Evolutionary conservation across 1,140 invertebrate genomes (phyloP).

Genomic region (Brachionus calyciflorus): DNA sequence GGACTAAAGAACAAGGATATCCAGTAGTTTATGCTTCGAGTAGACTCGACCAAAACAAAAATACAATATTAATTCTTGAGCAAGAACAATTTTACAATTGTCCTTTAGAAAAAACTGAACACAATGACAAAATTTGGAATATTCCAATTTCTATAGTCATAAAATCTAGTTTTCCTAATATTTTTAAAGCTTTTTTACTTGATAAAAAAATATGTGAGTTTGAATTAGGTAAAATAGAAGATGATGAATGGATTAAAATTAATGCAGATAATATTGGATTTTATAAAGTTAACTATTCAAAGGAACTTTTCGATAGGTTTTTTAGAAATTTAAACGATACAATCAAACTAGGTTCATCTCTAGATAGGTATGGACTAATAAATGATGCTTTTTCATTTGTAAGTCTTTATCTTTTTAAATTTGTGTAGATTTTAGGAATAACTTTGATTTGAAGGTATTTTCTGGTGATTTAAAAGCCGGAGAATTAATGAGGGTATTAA

Average conservation of each 20-base stretch:
- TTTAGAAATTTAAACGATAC: not conserved
- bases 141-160: conserved; percentile 66
- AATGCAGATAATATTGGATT: conserved; percentile 36
- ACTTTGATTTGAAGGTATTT: not conserved
- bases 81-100: conserved; percentile 6
- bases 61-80: not conserved
- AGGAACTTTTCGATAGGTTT: not conserved
- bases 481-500: conserved; percentile 54
- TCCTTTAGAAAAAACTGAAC: conserved; percentile 47
- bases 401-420: not conserved
- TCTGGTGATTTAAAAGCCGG: not conserved
- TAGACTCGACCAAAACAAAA: conserved; percentile 60
- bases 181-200: not conserved
- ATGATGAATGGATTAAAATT: conserved; percentile 44
- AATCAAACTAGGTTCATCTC: not conserved
- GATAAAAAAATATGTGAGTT: not conserved
- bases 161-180: not conserved
- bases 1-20: conserved; percentile 77
- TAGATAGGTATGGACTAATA: conserved; percentile 28
- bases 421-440: not conserved
- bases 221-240: not conserved
- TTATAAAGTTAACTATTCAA: conserved; percentile 14
- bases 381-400: conserved; percentile 40
- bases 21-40: conserved; percentile 63
- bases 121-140: conserved; percentile 68